These are phyloP conservation scores for Ardeotis arabs DNA, from an alignment of 2,113 vertebrate species.

Conservation along the genomic window DNA sequence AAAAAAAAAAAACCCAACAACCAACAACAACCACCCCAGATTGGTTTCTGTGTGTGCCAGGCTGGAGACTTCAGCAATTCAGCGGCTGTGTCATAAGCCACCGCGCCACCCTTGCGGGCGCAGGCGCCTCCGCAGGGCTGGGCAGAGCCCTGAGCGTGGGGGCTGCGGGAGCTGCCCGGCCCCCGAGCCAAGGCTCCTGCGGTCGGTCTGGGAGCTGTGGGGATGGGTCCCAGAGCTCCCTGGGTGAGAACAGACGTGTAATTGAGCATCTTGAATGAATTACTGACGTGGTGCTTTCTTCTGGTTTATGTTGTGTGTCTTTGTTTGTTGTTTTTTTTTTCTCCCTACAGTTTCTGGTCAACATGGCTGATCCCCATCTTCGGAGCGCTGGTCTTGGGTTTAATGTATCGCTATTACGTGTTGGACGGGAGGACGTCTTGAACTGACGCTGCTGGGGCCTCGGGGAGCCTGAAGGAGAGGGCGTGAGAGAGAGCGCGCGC, in stretches of 20 bases:
- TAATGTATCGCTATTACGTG: conserved; percentile 89
- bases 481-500: neutral
- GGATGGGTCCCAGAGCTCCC: neutral
- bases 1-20: neutral
- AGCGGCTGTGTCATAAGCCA: conserved; percentile 14
- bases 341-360: conserved; percentile 80
- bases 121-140: neutral
- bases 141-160: neutral
- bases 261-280: neutral
- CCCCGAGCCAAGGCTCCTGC: neutral
- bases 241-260: neutral
- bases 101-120: neutral
- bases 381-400: conserved; percentile 78
- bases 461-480: conserved; percentile 15
- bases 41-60: neutral
- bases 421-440: conserved; percentile 84
- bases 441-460: conserved; percentile 28
- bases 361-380: conserved; percentile 88
- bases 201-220: neutral
- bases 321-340: neutral
- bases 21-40: neutral
- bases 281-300: neutral
- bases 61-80: conserved; percentile 14
- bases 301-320: neutral
- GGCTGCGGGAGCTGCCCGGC: neutral